Conservation (phyloP, 2,797 vertebrate genomes). For the Catostomus latipinnis region DNA sequence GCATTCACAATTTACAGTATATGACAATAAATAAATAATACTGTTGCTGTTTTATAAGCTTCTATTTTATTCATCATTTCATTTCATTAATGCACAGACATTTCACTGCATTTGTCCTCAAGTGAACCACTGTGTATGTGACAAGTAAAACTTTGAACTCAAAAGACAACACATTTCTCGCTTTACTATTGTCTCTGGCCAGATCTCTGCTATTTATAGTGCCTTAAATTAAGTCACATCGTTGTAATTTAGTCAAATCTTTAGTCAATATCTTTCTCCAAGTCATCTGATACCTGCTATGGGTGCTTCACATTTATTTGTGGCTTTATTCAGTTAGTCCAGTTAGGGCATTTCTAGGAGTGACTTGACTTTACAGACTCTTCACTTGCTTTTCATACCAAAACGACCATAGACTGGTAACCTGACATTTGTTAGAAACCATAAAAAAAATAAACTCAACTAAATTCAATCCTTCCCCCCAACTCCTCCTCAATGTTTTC, state of each 20-base stretch:
- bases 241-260: slow-evolving; percentile 1
- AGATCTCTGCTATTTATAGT: neutral
- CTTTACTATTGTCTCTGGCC: neutral
- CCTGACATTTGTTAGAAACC: no score
- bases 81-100: neutral
- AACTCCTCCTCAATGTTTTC: no score
- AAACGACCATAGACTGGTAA: no score
- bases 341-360: neutral
- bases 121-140: no score
- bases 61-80: no score
- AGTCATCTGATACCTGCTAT: neutral
- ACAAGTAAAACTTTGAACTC: neutral
- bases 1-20: no score
- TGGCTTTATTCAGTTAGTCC: neutral
- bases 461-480: no score
- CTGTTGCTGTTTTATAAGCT: neutral
- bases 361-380: neutral
- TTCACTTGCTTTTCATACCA: no score
- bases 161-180: neutral
- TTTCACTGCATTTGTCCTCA: no score
- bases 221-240: neutral
- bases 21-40: neutral
- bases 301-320: neutral
- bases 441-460: no score
- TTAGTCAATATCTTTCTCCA: slow-evolving; percentile 4